Evolutionary conservation across 92 coral and sea anemone species (phyloP), one percentile per base, ranked within the genome.

Genomic region (Muricea muricata): DNA sequence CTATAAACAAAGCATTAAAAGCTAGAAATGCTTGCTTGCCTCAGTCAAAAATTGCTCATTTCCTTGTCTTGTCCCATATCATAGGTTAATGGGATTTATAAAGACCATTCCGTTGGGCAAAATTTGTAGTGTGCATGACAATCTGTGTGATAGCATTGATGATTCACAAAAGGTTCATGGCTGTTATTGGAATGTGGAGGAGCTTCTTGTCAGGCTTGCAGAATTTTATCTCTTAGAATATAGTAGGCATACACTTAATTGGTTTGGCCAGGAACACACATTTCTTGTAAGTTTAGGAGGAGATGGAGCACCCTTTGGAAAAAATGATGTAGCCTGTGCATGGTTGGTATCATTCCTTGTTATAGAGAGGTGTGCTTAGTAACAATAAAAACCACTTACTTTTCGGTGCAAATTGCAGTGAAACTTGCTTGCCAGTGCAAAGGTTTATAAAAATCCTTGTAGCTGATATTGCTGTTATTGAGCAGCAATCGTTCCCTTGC

Each of bases 391-490:
- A 80, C 75, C 65, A 55, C 65, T 72, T 80, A 26, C 69, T 80
- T 54, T 80, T 80, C 46, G 77, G 77, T 35, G 77, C 65, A 34
- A 80, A 65, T 41, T 80, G 85, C 73, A 52, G 54, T 57, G 85
- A 80, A 60, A 80, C 31, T 42, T 80, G 71, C 35, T 40, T 72
- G 25, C 21, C 39, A 20, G 77, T 65, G 39, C 58, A 80, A 28
- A 61, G 77, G 77, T 80, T 63, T 55, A 72, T 80, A 34, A 65
- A 80, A 61, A 63, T 80, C 29, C 85, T 80, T 65, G 37, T 65
- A 41, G 48, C 75, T 21, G 85, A 65, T 31, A 80, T 80, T 32
- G 34, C 70, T 52, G 15, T 45, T 7, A 78, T 57, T 78, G 83
- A 78, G n/a, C n/a, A n/a, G n/a, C n/a, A n/a, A n/a, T n/a, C n/a